Percentiles rank a stretch among this genome's conserved stretches.
phyloP scores from a whole-genome alignment of 2,113 vertebrate species.

The Cisticola juncidis region DNA sequence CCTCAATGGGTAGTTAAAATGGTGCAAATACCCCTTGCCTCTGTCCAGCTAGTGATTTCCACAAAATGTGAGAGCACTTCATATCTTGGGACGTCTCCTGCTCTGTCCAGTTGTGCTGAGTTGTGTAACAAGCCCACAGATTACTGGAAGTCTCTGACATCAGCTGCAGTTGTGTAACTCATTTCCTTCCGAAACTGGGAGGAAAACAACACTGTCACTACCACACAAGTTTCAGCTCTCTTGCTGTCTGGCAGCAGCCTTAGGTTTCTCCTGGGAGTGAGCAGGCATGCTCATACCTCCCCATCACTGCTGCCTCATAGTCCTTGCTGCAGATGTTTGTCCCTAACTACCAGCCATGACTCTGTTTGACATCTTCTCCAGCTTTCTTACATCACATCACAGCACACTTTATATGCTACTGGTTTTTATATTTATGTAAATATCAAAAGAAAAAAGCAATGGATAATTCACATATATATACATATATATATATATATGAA shows the following conservation, averaged over 20 bases:
- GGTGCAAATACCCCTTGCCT: neutral
- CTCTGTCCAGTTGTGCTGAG: neutral
- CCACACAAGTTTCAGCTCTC: neutral
- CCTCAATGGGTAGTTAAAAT: neutral
- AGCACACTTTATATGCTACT: neutral
- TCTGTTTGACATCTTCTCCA: neutral
- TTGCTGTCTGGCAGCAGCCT: neutral
- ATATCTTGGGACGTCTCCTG: neutral
- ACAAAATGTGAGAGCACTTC: neutral
- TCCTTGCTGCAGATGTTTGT: neutral
- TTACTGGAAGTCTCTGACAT: neutral
- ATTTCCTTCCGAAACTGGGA: neutral
- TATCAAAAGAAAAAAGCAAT: neutral
- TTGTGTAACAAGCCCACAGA: neutral
- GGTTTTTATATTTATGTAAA: neutral
- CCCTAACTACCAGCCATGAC: neutral
- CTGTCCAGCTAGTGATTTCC: neutral
- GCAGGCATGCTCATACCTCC: neutral
- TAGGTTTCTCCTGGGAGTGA: neutral
- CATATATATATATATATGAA: neutral
- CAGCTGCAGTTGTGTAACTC: neutral
- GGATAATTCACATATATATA: neutral
- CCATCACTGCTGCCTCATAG: neutral
- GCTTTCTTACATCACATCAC: neutral
- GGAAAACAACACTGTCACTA: rapidly evolving